Percentiles rank a stretch among this genome's conserved stretches.
phyloP scores from a whole-genome alignment of 2,113 vertebrate species.

The Dryoscopus gambensis region DNA sequence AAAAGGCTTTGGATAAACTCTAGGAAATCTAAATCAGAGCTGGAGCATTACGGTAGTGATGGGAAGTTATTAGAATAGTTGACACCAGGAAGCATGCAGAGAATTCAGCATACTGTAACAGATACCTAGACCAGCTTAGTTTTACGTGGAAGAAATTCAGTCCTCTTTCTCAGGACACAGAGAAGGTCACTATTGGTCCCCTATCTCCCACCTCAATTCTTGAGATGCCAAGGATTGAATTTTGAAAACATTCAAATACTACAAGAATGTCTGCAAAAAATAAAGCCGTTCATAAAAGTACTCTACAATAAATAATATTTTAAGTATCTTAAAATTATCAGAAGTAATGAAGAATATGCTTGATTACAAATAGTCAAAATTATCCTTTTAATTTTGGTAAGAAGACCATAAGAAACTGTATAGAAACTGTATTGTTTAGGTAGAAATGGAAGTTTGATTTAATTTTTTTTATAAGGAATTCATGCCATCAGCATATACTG shows the following conservation, averaged over 20 bases:
- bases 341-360: neutral
- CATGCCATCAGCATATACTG: conserved; percentile 27
- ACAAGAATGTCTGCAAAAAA: neutral
- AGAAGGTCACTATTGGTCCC: neutral
- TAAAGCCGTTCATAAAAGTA: neutral
- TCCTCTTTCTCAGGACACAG: neutral
- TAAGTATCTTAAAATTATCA: neutral
- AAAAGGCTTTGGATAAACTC: neutral
- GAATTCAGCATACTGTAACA: neutral
- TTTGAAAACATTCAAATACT: neutral
- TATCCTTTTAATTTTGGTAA: neutral
- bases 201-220: neutral
- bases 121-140: neutral
- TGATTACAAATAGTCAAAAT: neutral
- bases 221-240: neutral
- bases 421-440: neutral
- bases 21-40: neutral
- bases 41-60: neutral
- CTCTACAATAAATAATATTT: neutral
- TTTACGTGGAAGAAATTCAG: neutral
- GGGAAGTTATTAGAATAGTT: neutral
- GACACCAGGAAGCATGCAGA: neutral
- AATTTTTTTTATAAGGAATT: neutral
- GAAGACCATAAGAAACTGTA: neutral
- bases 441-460: neutral